Base-by-base conservation (phyloP, 2,113 vertebrate species). In the Corydoras sp. region DNA sequence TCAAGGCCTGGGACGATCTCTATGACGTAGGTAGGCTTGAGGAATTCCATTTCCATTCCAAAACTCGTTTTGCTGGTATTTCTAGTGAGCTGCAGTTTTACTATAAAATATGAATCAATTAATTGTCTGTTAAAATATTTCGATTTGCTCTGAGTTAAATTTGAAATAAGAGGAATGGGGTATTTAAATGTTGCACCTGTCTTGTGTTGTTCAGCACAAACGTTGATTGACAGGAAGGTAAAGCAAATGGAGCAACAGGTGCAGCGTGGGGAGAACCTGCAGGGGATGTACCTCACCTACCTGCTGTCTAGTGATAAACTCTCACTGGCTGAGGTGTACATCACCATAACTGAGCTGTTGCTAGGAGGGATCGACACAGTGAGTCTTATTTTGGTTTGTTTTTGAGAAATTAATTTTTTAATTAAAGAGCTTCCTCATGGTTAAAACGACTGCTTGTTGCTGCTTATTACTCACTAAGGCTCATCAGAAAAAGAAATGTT, bases 341-440 rank as follows among this genome's bases (percentile, higher is more conserved):
- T 77, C 69, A 88, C 74, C 14, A 8, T 89, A 58, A 87, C 85
- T 0, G 90, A 92, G 79, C 80, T 92, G 66, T 81, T 92, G 72
- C 81, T 92, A 74, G 90, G 89, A 2, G 90, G 88, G 13, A 87
- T 90, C 0, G 90, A 92, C 81, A 92, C 90, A 79, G 90, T 76
- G 13, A 65, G 62, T 14, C 3, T 10, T 24, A 13, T 55, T 84
- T 87, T 43, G 35, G 4, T 43, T 72, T 85, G 53, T 35, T n/a
- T 13, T 56, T 56, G 12, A 7, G 5, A 3, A 10, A 15, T 14
- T n/a, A 14, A 3, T 14, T 56, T 56, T 56, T 56, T 56, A 56
- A 56, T 4, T 5, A 43, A 43, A 43, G 35, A 43, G 35, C 35
- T 8, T 43, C 35, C 35, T 43, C 7, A 43, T 43, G 0, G 35